phyloP scores from a whole-genome alignment of 1,140 invertebrate genomes.

The Amphibalanus amphitrite region DNA sequence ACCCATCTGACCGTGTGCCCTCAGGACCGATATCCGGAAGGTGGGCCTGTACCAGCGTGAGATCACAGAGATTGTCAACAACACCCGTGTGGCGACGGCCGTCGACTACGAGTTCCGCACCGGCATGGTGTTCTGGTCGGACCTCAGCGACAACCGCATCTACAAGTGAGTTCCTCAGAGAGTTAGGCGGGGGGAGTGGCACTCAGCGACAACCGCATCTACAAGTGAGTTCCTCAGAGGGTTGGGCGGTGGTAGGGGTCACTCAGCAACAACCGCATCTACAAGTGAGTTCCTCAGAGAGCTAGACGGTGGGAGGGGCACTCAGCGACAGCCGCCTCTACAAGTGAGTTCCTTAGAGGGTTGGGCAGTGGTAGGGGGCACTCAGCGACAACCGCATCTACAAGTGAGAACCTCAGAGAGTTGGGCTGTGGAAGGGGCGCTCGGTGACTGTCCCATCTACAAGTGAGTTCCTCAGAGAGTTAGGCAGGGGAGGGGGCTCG shows the following conservation, averaged over 20 bases:
- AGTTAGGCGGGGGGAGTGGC: too few relatives aligned
- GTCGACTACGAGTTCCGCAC: conserved; percentile 77
- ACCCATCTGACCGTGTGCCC: too few relatives aligned
- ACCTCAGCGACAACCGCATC: conserved; percentile 71
- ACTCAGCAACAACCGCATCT: conserved; percentile 83
- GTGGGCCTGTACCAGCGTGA: conserved; percentile 64
- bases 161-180: conserved; percentile 45
- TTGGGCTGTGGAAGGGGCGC: too few relatives aligned
- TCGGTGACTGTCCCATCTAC: too few relatives aligned
- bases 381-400: conserved; percentile 85
- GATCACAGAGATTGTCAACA: conserved; percentile 67
- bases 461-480: background rate
- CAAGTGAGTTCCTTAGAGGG: too few relatives aligned
- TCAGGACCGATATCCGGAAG: conserved; percentile 60
- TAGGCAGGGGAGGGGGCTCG: too few relatives aligned
- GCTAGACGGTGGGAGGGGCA: too few relatives aligned
- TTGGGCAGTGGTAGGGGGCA: background rate
- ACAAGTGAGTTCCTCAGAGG: conserved; percentile 41
- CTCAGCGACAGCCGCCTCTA: too few relatives aligned
- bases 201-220: conserved; percentile 42
- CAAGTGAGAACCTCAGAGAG: conserved; percentile 37
- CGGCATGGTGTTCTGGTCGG: conserved; percentile 88
- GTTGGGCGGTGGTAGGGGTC: too few relatives aligned
- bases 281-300: conserved; percentile 41
- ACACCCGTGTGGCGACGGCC: conserved; percentile 63